These are phyloP conservation scores for Tribolium freemani DNA, from an alignment of 2,888 invertebrate species.

Conservation along the genomic window DNA sequence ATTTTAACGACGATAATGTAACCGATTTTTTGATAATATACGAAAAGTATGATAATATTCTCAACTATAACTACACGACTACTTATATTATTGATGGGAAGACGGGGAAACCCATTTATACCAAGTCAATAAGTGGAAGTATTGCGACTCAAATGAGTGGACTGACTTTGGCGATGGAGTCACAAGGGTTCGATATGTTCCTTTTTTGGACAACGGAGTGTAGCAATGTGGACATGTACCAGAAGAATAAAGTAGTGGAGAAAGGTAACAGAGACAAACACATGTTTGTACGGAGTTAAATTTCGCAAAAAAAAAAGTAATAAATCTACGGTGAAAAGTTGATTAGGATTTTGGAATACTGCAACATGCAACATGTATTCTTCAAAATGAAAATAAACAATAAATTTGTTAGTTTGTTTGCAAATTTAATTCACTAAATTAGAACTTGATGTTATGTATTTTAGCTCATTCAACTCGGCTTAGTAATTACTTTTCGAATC, in stretches of 20 bases:
- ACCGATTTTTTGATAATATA: slow-evolving; percentile 85
- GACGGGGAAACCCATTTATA: slow-evolving; percentile 74
- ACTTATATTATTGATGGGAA: slow-evolving; percentile 74
- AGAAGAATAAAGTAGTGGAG: slow-evolving; percentile 34
- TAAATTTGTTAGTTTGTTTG: no score
- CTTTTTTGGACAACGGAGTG: slow-evolving; percentile 84
- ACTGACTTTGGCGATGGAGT: slow-evolving; percentile 72
- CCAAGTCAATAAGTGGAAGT: slow-evolving; percentile 73
- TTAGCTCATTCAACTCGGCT: no score
- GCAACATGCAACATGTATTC: no score
- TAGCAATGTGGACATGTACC: slow-evolving; percentile 58
- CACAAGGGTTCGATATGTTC: slow-evolving; percentile 81
- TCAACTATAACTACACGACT: slow-evolving; percentile 74
- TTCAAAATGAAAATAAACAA: no score
- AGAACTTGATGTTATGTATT: no score
- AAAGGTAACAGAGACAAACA: slow-evolving; percentile 41
- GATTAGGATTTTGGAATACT: no score
- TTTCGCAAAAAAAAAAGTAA: no score
- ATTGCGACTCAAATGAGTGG: slow-evolving; percentile 75
- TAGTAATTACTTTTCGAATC: no score
- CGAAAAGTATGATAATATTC: slow-evolving; percentile 60
- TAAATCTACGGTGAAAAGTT: no score
- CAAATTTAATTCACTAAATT: no score
- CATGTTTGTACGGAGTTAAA: neutral
- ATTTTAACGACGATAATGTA: slow-evolving; percentile 81